Percentiles rank a stretch among this genome's conserved stretches.
Conservation (phyloP, 2,888 invertebrate species). For the Dynastes tityus region DNA sequence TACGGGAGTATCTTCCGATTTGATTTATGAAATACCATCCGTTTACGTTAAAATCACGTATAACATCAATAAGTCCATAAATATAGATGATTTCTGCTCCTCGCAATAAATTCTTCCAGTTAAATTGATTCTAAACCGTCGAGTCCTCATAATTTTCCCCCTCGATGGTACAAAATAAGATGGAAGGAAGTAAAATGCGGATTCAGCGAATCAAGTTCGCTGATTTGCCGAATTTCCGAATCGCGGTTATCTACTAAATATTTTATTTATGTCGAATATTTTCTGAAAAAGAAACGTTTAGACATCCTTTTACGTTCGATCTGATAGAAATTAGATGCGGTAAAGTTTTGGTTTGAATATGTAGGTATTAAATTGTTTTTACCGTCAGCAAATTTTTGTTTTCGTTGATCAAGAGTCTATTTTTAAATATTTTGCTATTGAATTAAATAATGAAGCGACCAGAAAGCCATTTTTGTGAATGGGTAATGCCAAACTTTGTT, state of each 20-base stretch:
- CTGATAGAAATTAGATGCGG: no score
- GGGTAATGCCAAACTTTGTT: no score
- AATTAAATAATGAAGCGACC: no score
- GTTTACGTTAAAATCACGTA: conserved; percentile 7
- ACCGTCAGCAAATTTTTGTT: no score
- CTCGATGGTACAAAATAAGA: conserved; percentile 26
- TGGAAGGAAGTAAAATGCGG: conserved; percentile 13
- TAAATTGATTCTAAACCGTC: conserved; percentile 34
- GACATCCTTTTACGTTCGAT: no score
- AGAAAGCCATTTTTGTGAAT: no score
- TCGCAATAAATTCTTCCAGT: conserved; percentile 27
- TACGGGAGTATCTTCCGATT: background rate
- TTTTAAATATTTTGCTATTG: no score
- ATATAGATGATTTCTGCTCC: conserved; percentile 7
- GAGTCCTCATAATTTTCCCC: conserved; percentile 27
- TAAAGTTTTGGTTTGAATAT: no score
- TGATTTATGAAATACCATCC: conserved; percentile 1
- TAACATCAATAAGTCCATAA: conserved; percentile 9
- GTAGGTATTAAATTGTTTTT: no score
- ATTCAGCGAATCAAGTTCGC: conserved; percentile 6
- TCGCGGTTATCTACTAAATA: conserved; percentile 13
- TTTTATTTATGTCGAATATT: conserved; percentile 6
- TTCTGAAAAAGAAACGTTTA: background rate
- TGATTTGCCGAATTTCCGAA: conserved; percentile 24
- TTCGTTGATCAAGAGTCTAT: no score